Evolutionary conservation across 2,113 vertebrate species (phyloP), one percentile per base, ranked within the genome.

Genomic region (Malurus alboscapulatus): DNA sequence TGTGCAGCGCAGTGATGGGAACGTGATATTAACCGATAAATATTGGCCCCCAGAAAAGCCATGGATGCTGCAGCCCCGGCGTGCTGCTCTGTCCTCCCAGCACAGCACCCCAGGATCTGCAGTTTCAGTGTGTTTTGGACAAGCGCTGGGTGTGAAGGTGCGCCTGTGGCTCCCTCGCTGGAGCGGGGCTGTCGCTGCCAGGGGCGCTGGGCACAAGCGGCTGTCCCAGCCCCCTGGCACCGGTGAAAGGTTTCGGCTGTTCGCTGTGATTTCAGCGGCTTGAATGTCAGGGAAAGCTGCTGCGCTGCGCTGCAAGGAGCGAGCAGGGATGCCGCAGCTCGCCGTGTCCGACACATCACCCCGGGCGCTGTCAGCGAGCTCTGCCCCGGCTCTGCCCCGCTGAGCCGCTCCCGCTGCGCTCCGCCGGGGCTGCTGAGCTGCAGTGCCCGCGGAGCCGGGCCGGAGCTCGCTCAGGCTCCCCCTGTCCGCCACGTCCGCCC

Each of bases 121-220:
- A 67, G 30, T 83, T 75, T 68, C 1, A 0, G 75, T 17, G 29
- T 10, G 27, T 53, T 84, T 62, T 17, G 67, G 76, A 45, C 26
- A 44, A 17, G n/a, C 2, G 58, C 58, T 44, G 53, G 44, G 10
- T 6, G 4, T 1, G n/a, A 26, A n/a, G 48, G 27, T 2, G 5
- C 21, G 75, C 8, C 0, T 0, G 72, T 59, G 58, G 24, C 30
- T 32, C 55, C 8, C 25, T 5, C 22, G 62, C 71, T 34, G 44
- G 38, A 48, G 44, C 75, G 47, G 27, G 0, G 1, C 15, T 72
- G 55, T 19, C 0, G 0, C 63, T 4, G 5, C 8, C 1, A 6
- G 57, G 34, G 68, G 25, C 4, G 3, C 44, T 38, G 8, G 40
- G 34, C 20, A 38, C 12, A 21, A 4, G 36, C 79, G 36, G 13